Evolutionary conservation across 2,113 vertebrate genomes (phyloP).

Genomic region (Tricholaema leucomelas): DNA sequence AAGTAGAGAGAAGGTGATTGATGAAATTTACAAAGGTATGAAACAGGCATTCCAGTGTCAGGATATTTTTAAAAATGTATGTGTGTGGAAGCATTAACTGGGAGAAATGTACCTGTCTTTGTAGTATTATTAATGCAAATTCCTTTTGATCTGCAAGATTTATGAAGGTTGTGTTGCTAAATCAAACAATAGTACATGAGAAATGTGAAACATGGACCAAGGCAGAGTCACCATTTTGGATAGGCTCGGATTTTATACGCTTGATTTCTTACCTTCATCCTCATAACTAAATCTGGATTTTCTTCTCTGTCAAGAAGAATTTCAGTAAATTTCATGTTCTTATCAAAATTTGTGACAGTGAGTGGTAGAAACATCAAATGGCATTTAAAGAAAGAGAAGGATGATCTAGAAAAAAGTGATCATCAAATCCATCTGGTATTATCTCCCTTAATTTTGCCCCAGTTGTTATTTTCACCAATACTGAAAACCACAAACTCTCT

Average conservation of each 20-base stretch:
- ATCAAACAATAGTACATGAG: background rate
- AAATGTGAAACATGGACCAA: background rate
- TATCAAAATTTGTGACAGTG: background rate
- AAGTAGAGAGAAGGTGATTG: background rate
- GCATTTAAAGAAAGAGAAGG: background rate
- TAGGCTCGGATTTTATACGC: background rate
- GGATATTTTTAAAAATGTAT: background rate
- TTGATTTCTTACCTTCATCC: background rate
- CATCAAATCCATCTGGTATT: background rate
- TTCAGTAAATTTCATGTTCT: background rate
- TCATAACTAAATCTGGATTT: background rate
- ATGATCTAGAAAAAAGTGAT: background rate
- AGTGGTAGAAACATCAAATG: background rate
- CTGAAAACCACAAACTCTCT: background rate
- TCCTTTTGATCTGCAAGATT: background rate
- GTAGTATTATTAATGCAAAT: slow-evolving; percentile 4
- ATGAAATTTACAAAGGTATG: background rate
- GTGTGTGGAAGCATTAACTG: background rate
- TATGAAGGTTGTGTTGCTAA: background rate
- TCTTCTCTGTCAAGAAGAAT: background rate
- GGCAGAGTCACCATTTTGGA: background rate
- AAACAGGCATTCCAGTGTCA: background rate
- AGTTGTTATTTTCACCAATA: background rate
- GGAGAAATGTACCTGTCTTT: background rate
- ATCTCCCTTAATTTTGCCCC: background rate